Base-by-base conservation (phyloP, 2,888 invertebrate genomes). In the Troglohyphantes excavatus region DNA sequence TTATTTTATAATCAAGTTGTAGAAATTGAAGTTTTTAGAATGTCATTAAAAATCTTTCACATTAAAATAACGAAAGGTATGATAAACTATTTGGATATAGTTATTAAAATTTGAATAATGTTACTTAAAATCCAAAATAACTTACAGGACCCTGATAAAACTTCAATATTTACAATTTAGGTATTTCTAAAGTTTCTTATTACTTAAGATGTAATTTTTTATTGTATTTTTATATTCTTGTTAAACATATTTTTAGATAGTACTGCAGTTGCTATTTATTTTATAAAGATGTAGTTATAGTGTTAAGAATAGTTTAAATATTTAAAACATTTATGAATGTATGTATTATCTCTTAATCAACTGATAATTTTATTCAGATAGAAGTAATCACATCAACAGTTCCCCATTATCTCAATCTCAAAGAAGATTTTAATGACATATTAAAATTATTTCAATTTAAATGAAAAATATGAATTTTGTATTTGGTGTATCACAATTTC, bases 181-280 rank as follows among this genome's bases (percentile, higher is more conserved):
- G n/a, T n/a, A n/a, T n/a, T n/a, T n/a, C n/a, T n/a, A n/a, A n/a
- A n/a, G n/a, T n/a, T n/a, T 33, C 9, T n/a, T 53, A 13, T 53
- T 53, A 53, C 2, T 53, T 53, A 5, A 53, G 17, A n/a, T 53
- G 53, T 53, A n/a, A 53, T 53, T 53, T 53, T 53, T 53, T n/a
- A 53, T n/a, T 53, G 53, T 53, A 53, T 53, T 53, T 53, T 53
- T 53, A 53, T n/a, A 53, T 53, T 13, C 53, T 17, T 53, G 53
- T 13, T 53, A n/a, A 53, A 53, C 9, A 33, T 53, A 53, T 53
- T 53, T n/a, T 53, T n/a, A 17, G 53, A 53, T 53, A 53, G n/a
- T 53, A 53, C 53, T 53, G 53, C 53, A 53, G 53, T n/a, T 53
- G 53, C 53, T 53, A 53, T 53, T 53, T 53, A 53, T 53, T 53